Percentiles rank a stretch among this genome's conserved stretches.
Evolutionary conservation across 2,113 vertebrate species (phyloP).

Genomic region (Nematolebias whitei): DNA sequence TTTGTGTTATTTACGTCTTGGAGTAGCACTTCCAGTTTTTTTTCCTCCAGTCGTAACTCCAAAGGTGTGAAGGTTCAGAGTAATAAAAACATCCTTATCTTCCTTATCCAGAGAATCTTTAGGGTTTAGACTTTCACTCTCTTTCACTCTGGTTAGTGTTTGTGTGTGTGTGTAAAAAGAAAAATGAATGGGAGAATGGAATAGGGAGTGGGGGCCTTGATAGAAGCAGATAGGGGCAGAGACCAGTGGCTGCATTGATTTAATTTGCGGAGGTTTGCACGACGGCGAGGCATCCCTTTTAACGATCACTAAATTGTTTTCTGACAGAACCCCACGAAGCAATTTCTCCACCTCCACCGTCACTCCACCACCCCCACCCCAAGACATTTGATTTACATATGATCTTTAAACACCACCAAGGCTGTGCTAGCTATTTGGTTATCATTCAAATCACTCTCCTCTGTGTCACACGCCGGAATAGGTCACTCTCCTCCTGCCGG

Average conservation of each 20-base stretch:
- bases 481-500: slow-evolving; percentile 82
- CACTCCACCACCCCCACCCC: neutral
- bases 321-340: slow-evolving; percentile 88
- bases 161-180: slow-evolving; percentile 24
- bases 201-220: slow-evolving; percentile 34
- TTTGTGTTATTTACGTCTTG: slow-evolving; percentile 59
- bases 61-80: slow-evolving; percentile 40
- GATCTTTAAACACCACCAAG: slow-evolving; percentile 92
- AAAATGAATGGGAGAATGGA: slow-evolving; percentile 39
- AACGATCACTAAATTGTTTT: slow-evolving; percentile 95
- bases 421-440: slow-evolving; percentile 86
- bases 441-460: slow-evolving; percentile 89
- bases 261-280: slow-evolving; percentile 84
- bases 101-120: slow-evolving; percentile 52
- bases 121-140: slow-evolving; percentile 50
- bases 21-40: slow-evolving; percentile 29
- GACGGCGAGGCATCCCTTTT: slow-evolving; percentile 87
- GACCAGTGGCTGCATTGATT: slow-evolving; percentile 79
- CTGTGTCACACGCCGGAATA: slow-evolving; percentile 86
- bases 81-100: slow-evolving; percentile 67
- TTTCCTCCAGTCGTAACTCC: slow-evolving; percentile 16
- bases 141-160: slow-evolving; percentile 30
- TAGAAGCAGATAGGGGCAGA: slow-evolving; percentile 73
- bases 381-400: slow-evolving; percentile 97
- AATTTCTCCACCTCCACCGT: slow-evolving; percentile 74